phyloP scores from a whole-genome alignment of 2,888 invertebrate genomes.

The Itoplectis maculator region DNA sequence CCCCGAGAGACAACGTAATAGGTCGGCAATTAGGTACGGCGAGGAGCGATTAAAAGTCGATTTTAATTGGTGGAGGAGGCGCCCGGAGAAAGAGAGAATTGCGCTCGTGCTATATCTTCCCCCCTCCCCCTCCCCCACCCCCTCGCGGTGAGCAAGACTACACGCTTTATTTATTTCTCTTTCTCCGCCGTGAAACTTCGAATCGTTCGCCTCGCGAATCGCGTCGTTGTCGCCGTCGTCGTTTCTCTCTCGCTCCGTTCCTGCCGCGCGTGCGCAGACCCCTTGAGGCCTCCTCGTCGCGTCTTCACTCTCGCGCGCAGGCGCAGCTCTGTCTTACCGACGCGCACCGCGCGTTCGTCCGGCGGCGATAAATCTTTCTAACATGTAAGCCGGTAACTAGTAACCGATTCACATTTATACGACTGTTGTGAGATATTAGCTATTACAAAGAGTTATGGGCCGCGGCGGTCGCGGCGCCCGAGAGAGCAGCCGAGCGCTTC shows the following conservation, averaged over 20 bases:
- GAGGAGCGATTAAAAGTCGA: slow-evolving; percentile 81
- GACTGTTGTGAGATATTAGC: slow-evolving; percentile 82
- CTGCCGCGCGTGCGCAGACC: not conserved
- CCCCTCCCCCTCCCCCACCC: slow-evolving; percentile 38
- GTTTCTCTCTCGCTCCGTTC: slow-evolving; percentile 45
- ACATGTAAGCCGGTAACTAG: slow-evolving; percentile 82
- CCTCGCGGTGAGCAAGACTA: slow-evolving; percentile 61
- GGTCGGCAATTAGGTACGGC: slow-evolving; percentile 73
- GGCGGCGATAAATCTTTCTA: slow-evolving; percentile 80
- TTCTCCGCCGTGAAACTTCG: slow-evolving; percentile 23
- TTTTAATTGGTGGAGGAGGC: slow-evolving; percentile 80
- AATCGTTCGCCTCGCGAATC: slow-evolving; percentile 36
- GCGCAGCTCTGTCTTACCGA: slow-evolving; percentile 34
- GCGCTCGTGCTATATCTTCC: slow-evolving; percentile 59
- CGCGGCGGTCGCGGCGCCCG: slow-evolving; percentile 34
- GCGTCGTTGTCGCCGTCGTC: slow-evolving; percentile 61
- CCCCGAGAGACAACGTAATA: slow-evolving; percentile 68
- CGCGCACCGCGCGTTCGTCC: slow-evolving; percentile 51
- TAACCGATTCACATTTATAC: slow-evolving; percentile 83
- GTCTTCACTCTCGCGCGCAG: slow-evolving; percentile 26
- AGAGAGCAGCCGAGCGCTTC: slow-evolving; percentile 20
- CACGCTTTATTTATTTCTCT: slow-evolving; percentile 67
- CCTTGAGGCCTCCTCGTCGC: slow-evolving; percentile 19
- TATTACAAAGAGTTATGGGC: slow-evolving; percentile 82
- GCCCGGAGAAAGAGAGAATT: slow-evolving; percentile 69